Base-by-base conservation (phyloP, 2,888 invertebrate species). In the Volucella bombylans region DNA sequence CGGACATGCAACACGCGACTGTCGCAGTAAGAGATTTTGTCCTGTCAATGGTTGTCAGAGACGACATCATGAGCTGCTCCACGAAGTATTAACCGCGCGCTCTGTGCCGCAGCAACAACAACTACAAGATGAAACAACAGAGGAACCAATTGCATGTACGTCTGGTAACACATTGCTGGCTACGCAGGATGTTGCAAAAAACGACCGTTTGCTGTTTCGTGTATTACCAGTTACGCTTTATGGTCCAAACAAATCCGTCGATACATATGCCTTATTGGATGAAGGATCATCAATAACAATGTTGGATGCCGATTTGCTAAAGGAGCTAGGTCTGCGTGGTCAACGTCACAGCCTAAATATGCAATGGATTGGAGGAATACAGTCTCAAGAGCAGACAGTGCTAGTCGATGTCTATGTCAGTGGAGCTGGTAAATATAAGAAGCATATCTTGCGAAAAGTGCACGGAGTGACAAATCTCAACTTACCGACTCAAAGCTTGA, bases 331-430 rank as follows among this genome's bases (percentile, higher is more conserved):
- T 12, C 47, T 65, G n/a, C 15, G 11, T 8, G 65, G 65, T 41
- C 50, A 50, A 12, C 50, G 41, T 12, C 50, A 49, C 62, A 23
- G 18, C 18, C 18, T 23, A 23, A 23, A 23, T 23, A 23, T 23
- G 18, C 78, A 86, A 54, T 87, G 86, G 87, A 68, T 80, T 78
- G 80, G 78, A 41, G 65, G 78, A 9, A 76, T 23, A 50, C 50
- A 12, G 12, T 14, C 55, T 10, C 43, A 73, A 18, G 78, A 73
- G 55, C 9, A 57, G 1, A 67, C 85, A 31, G 15, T 49, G 12
- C 12, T 69, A n/a, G 73, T 82, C 4, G 38, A 76, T 18, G 11
- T 87, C 8, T 67, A 77, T 54, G 72, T 82, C 6, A 79, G 79
- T 14, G 82, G 78, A 73, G 57, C n/a, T 38, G 62, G 67, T 18